These are phyloP conservation scores for Damaliscus lunatus DNA, from an alignment of 2,113 vertebrate genomes.

Conservation along the genomic window DNA sequence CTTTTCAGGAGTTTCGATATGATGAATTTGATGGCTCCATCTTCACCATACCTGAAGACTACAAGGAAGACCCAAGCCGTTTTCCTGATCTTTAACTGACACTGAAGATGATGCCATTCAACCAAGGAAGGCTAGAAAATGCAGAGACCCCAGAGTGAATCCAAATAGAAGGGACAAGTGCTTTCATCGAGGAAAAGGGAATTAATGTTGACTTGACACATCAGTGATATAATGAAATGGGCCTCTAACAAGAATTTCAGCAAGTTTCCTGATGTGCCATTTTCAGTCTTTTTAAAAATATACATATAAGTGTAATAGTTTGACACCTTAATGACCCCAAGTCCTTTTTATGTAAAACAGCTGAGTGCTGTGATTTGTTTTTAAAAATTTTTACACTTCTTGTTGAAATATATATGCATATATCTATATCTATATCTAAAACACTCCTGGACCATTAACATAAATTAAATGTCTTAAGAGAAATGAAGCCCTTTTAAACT, in stretches of 20 bases:
- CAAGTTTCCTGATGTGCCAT: constrained; percentile 67
- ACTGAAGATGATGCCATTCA: not conserved
- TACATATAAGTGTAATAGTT: constrained; percentile 56
- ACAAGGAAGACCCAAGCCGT: constrained; percentile 97
- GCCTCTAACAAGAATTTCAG: constrained; percentile 41
- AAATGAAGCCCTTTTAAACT: constrained; percentile 66
- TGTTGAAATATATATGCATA: constrained; percentile 77
- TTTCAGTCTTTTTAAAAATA: constrained; percentile 66
- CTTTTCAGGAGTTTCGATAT: constrained; percentile 98
- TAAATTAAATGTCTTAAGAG: constrained; percentile 75
- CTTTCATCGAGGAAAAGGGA: constrained; percentile 66
- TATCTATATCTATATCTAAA: constrained; percentile 75
- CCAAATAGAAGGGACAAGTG: constrained; percentile 44
- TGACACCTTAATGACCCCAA: constrained; percentile 63
- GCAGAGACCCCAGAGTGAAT: constrained; percentile 26
- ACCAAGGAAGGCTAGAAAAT: not conserved
- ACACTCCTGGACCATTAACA: constrained; percentile 75
- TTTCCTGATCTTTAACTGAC: constrained; percentile 94
- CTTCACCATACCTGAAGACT: constrained; percentile 94
- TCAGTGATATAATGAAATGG: constrained; percentile 23
- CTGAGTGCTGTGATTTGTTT: constrained; percentile 78
- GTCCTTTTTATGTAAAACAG: constrained; percentile 64
- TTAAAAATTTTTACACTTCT: constrained; percentile 77
- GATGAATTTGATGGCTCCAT: constrained; percentile 92
- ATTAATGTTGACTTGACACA: not conserved